Evolutionary conservation across 2,888 invertebrate species (phyloP).

Genomic region (Phlogophora meticulosa): DNA sequence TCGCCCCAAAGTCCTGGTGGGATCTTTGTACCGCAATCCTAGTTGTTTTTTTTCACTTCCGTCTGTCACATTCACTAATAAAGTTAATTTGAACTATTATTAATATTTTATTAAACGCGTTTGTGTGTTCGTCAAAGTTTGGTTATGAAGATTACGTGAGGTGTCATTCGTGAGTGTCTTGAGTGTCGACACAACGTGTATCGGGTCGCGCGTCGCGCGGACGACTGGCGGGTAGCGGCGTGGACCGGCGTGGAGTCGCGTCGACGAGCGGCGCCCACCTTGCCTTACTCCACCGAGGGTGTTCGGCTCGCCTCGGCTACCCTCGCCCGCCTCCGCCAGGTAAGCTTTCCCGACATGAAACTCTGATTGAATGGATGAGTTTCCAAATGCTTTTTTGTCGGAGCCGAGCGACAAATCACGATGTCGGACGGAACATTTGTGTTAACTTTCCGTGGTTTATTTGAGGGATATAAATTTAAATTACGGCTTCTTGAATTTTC

Average conservation of each 20-base stretch:
- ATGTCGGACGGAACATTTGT: conserved; percentile 62
- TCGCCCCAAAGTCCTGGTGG: conserved; percentile 47
- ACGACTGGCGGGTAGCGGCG: conserved; percentile 73
- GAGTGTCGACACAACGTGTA: conserved; percentile 60
- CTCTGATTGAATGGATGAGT: conserved; percentile 72
- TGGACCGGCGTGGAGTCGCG: conserved; percentile 47
- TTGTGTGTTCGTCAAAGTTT: conserved; percentile 70
- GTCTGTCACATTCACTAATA: conserved; percentile 61
- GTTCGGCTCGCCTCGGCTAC: conserved; percentile 73
- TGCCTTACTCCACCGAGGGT: conserved; percentile 66
- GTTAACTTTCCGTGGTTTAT: conserved; percentile 61
- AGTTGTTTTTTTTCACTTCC: conserved; percentile 55
- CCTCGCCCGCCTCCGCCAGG: conserved; percentile 78
- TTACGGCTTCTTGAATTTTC: conserved; percentile 45
- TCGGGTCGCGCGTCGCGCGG: conserved; percentile 76
- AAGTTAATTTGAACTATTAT: conserved; percentile 31
- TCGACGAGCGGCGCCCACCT: conserved; percentile 69
- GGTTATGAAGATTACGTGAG: conserved; percentile 69
- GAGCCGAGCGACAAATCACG: conserved; percentile 65
- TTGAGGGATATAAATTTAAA: conserved; percentile 61
- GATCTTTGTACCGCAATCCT: conserved; percentile 45
- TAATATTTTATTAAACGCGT: conserved; percentile 48
- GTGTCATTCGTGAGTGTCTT: conserved; percentile 68
- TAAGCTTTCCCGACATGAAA: conserved; percentile 70
- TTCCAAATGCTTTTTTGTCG: conserved; percentile 66